Evolutionary conservation across 2,888 invertebrate genomes (phyloP), one percentile per base, ranked within the genome.

Genomic region (Sinelater perroti): DNA sequence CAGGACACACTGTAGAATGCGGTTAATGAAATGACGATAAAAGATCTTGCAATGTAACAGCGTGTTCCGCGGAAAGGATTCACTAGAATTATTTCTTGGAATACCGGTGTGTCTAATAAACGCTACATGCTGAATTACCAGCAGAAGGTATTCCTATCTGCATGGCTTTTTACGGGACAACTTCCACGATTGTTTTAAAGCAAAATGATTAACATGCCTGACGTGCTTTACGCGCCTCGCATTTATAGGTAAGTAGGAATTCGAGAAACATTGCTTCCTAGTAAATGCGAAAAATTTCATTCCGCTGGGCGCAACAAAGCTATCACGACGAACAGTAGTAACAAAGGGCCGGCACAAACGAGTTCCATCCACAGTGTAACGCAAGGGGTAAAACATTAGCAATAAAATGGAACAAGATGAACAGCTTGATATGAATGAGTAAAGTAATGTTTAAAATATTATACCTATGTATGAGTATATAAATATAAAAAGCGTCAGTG

Each of bases 91-190:
- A 11, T 33, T 33, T 33, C 33, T 14, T 11, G 17, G 33, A 33
- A 33, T 33, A 14, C n/a, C 33, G 1, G 1, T 11, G 13, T 14
- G 13, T 28, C 28, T 13, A 14, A 33, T 33, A 33, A 33, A 33
- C 13, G 8, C 33, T 33, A 33, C 33, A 33, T 33, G 10, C 14
- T 33, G 33, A 13, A 33, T 33, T 33, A 33, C 33, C 33, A 33
- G 14, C 8, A 33, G 8, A 14, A 33, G 33, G 14, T 14, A 33
- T 33, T 33, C 33, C 17, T 33, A 33, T 13, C 33, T 10, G 11
- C 2, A 2, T 1, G 6, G 11, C 6, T 10, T 31, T 31, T 11
- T 11, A 5, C 2, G 13, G 3, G 1, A 6, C 2, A 31, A 31
- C 5, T 24, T 24, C 7, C 24, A 31, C 31, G 28, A 28, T 28